These are phyloP conservation scores for Callocephalon fimbriatum DNA, from an alignment of 2,113 vertebrate species.

Conservation along the genomic window DNA sequence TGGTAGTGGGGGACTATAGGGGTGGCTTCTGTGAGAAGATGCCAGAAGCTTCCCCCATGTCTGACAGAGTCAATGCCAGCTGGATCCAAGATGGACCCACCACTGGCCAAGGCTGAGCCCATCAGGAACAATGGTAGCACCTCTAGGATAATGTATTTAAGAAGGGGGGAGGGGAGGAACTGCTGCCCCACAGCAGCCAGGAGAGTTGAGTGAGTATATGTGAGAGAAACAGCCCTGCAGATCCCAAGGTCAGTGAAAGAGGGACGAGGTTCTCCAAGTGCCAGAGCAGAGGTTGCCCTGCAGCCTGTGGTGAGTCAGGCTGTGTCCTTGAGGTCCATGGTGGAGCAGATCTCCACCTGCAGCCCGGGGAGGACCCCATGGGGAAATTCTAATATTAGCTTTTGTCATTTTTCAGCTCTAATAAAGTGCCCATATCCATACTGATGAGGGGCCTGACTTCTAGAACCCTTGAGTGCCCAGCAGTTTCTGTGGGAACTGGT, in stretches of 20 bases:
- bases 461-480: background rate
- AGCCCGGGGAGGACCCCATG: background rate
- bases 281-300: background rate
- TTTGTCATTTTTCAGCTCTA: background rate
- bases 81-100: fast-evolving
- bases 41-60: background rate
- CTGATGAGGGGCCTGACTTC: background rate
- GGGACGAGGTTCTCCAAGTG: background rate
- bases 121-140: fast-evolving
- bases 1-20: background rate
- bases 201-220: background rate
- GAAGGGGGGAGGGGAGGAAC: too few relatives aligned
- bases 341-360: background rate
- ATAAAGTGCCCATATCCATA: background rate
- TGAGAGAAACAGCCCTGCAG: background rate
- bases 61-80: fast-evolving
- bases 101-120: background rate
- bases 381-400: background rate
- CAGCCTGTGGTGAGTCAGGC: background rate
- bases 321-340: background rate
- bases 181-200: background rate
- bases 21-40: background rate
- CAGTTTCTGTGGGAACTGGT: background rate
- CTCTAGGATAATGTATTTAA: background rate
- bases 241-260: background rate